Conservation (phyloP, 2,888 invertebrate species). For the Troilus luridus region DNA sequence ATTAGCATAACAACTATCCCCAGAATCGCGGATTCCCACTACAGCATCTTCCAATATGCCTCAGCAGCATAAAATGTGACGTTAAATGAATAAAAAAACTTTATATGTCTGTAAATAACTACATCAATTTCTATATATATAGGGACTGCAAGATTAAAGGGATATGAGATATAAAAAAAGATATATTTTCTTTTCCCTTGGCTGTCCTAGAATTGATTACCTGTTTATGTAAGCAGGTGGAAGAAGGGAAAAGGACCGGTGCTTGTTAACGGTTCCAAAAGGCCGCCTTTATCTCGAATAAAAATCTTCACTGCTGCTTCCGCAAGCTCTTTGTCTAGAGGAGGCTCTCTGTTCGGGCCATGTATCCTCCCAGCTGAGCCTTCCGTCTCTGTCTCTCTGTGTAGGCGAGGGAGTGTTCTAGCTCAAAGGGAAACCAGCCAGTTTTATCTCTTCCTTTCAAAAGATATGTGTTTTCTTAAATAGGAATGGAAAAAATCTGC, state of each 20-base stretch:
- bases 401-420: background rate
- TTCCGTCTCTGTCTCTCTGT: background rate
- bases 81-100: too few relatives aligned
- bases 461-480: background rate
- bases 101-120: too few relatives aligned
- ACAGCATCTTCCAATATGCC: too few relatives aligned
- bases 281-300: background rate
- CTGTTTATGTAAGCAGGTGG: slow-evolving; percentile 3
- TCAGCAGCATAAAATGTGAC: too few relatives aligned
- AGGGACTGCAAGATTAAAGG: background rate
- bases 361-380: background rate
- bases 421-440: background rate
- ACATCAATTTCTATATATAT: background rate
- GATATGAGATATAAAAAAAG: background rate
- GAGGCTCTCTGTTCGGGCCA: too few relatives aligned
- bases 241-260: background rate
- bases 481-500: background rate
- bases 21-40: too few relatives aligned
- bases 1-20: too few relatives aligned
- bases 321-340: background rate
- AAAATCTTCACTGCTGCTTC: background rate
- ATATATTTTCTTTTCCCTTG: background rate
- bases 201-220: background rate
- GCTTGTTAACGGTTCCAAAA: background rate
- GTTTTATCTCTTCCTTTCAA: background rate